A percentile compares a stretch with the other conserved stretches of the same genome.
phyloP scores from a whole-genome alignment of 1,140 invertebrate species.

The Sycobia sp. region DNA sequence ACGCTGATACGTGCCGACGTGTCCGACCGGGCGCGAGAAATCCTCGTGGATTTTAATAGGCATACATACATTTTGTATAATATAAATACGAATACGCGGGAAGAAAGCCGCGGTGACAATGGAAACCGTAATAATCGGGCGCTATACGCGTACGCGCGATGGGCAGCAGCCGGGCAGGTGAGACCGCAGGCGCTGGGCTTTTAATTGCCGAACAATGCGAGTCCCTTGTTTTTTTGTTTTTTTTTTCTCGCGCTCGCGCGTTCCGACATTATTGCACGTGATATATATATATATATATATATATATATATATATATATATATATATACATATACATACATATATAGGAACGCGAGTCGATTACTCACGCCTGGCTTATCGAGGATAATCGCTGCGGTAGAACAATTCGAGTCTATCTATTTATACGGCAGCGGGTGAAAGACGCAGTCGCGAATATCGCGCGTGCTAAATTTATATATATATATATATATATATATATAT shows the following conservation, averaged over 20 bases:
- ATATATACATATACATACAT: no score
- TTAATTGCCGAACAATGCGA: conserved; percentile 58
- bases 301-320: no score
- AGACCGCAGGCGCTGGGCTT: conserved; percentile 47
- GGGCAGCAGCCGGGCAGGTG: conserved; percentile 53
- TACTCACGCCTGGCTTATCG: conserved; percentile 48
- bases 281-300: no score
- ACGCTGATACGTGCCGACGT: conserved; percentile 45
- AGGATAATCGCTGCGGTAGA: conserved; percentile 39
- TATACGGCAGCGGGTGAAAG: no score
- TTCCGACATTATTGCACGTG: no score
- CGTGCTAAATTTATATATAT: no score
- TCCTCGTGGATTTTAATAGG: no score
- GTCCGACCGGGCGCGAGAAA: conserved; percentile 39
- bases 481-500: no score
- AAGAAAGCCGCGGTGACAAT: no score
- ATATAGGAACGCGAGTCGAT: conserved; percentile 32
- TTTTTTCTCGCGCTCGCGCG: conserved; percentile 34
- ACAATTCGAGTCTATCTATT: conserved; percentile 28
- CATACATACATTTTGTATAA: no score
- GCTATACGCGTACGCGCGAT: background rate
- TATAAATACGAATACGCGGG: no score
- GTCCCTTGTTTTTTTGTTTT: conserved; percentile 15
- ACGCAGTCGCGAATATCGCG: no score
- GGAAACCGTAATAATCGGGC: background rate